Evolutionary conservation across 2,113 vertebrate species (phyloP).

Genomic region (Pteruthius melanotis): DNA sequence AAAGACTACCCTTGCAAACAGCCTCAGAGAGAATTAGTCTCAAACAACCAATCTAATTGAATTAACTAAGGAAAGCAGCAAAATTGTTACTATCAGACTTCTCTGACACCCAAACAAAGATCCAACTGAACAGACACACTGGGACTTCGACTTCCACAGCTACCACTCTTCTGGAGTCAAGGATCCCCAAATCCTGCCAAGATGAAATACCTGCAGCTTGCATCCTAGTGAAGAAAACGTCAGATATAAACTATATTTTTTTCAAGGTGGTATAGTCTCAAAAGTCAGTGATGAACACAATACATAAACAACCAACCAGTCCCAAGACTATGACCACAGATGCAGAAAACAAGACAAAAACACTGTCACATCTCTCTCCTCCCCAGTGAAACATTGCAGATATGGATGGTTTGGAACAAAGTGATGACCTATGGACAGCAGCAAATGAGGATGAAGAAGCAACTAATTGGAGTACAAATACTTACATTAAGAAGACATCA

Average conservation of each 20-base stretch:
- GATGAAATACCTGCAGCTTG: background rate
- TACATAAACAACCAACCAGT: background rate
- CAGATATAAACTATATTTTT: background rate
- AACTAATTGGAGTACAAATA: slow-evolving; percentile 35
- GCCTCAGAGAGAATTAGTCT: background rate
- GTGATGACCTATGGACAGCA: background rate
- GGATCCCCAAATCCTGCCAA: background rate
- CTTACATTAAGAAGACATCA: slow-evolving; percentile 61
- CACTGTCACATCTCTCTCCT: background rate
- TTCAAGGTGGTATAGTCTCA: background rate
- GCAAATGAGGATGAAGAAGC: slow-evolving; percentile 25
- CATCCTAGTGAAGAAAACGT: background rate
- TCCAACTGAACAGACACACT: background rate
- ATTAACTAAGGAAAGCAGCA: background rate
- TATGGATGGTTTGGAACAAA: slow-evolving; percentile 29
- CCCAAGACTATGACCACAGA: slow-evolving; percentile 33
- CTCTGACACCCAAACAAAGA: background rate
- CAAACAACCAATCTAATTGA: background rate
- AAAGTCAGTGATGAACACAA: background rate
- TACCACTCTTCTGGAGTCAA: background rate
- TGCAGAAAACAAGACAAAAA: slow-evolving; percentile 41
- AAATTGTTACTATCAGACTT: background rate
- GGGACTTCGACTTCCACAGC: background rate
- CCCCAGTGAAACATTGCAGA: background rate
- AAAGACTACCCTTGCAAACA: background rate